These are phyloP conservation scores for Bryconaethiops microstoma DNA, from an alignment of 2,797 vertebrate species.

Conservation along the genomic window DNA sequence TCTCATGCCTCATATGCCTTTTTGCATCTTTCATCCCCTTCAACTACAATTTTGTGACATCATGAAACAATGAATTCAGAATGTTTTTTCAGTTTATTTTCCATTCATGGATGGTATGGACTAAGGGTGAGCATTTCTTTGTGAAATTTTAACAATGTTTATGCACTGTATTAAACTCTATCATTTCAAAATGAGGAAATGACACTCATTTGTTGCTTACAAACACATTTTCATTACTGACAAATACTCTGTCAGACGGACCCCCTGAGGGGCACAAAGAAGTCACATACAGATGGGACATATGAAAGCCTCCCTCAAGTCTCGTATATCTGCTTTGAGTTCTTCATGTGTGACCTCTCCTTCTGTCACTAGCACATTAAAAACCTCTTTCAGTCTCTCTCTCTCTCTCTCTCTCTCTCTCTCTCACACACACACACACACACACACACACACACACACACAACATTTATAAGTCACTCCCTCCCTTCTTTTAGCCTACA, in stretches of 20 bases:
- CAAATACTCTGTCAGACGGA: background rate
- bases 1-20: no score
- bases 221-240: background rate
- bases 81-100: no score
- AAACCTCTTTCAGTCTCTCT: background rate
- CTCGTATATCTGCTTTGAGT: conserved; percentile 26
- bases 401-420: no score
- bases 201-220: background rate
- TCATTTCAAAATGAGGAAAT: background rate
- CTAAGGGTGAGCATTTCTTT: no score
- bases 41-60: no score
- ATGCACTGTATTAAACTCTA: no score
- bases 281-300: background rate
- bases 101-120: no score
- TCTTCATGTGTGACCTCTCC: conserved; percentile 40
- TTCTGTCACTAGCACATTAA: conserved; percentile 41
- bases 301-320: conserved; percentile 23
- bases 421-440: background rate
- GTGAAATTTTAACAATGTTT: no score
- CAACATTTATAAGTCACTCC: background rate
- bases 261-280: background rate
- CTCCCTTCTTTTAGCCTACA: background rate
- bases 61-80: no score
- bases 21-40: no score
- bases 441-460: background rate